Conservation (phyloP, 1,140 invertebrate genomes). For the Drosophila truncata region DNA sequence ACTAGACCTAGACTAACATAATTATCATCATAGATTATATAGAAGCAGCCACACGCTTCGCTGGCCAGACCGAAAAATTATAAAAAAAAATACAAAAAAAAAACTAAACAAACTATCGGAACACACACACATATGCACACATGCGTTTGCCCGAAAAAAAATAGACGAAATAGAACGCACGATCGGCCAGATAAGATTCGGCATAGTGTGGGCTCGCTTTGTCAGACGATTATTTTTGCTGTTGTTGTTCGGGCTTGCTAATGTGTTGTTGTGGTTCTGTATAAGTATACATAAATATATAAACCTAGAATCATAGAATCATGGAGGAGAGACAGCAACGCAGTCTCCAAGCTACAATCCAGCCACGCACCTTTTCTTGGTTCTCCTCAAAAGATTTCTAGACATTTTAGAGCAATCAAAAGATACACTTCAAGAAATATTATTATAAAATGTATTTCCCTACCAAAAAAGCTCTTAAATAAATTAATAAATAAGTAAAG, state of each 20-base stretch:
- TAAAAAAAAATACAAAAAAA: not conserved
- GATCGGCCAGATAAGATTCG: slow-evolving; percentile 76
- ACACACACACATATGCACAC: slow-evolving; percentile 21
- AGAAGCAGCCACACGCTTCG: slow-evolving; percentile 54
- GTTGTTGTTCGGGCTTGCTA: not conserved
- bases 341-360: slow-evolving; percentile 8
- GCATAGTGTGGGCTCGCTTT: slow-evolving; percentile 39
- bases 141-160: slow-evolving; percentile 49
- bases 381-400: not conserved
- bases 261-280: slow-evolving; percentile 12
- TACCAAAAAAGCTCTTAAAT: not conserved
- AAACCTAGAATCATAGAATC: slow-evolving; percentile 3
- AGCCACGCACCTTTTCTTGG: slow-evolving; percentile 23
- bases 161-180: slow-evolving; percentile 67
- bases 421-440: slow-evolving; percentile 8
- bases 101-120: slow-evolving; percentile 32
- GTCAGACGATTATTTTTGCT: slow-evolving; percentile 30
- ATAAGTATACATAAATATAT: not conserved
- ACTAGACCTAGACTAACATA: slow-evolving; percentile 62
- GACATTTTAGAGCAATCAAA: not conserved
- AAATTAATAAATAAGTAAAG: not conserved
- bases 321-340: not conserved
- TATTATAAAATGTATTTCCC: not conserved
- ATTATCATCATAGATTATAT: slow-evolving; percentile 60
- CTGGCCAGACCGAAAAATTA: slow-evolving; percentile 38